Evolutionary conservation across 2,888 invertebrate species (phyloP).

Genomic region (Cephus runcator): DNA sequence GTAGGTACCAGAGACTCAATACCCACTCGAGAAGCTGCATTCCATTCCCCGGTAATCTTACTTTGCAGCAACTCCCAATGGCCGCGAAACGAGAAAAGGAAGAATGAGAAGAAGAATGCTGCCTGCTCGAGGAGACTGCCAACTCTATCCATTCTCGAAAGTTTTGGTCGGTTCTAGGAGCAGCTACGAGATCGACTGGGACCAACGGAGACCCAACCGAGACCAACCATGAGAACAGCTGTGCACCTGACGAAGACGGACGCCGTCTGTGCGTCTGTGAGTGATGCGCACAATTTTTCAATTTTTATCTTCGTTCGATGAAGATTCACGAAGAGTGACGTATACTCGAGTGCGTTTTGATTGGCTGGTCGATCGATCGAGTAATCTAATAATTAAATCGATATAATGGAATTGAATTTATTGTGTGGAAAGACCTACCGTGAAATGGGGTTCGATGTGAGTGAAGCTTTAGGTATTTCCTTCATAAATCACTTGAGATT

Average conservation of each 20-base stretch:
- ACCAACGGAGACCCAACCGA: too few relatives aligned
- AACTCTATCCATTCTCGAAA: neutral
- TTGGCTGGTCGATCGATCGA: neutral
- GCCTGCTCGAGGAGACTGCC: neutral
- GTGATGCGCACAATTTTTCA: neutral
- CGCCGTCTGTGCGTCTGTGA: neutral
- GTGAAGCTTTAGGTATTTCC: constrained; percentile 6
- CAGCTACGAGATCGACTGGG: neutral
- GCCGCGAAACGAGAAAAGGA: neutral
- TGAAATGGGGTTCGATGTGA: neutral
- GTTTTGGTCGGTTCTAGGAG: neutral
- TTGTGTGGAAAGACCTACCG: neutral
- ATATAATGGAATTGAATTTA: neutral
- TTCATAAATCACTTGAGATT: constrained; percentile 54
- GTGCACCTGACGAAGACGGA: neutral
- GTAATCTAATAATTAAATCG: neutral
- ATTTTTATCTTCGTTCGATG: neutral
- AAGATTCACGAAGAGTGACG: neutral
- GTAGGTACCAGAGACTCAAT: constrained; percentile 41
- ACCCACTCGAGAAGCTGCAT: constrained; percentile 42
- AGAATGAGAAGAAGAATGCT: neutral
- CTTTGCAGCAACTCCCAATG: neutral
- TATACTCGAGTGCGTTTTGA: neutral
- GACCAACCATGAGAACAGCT: neutral
- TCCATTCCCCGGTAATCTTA: constrained; percentile 41